phyloP scores from a whole-genome alignment of 2,888 invertebrate species.

The Scotopteryx bipunctaria region DNA sequence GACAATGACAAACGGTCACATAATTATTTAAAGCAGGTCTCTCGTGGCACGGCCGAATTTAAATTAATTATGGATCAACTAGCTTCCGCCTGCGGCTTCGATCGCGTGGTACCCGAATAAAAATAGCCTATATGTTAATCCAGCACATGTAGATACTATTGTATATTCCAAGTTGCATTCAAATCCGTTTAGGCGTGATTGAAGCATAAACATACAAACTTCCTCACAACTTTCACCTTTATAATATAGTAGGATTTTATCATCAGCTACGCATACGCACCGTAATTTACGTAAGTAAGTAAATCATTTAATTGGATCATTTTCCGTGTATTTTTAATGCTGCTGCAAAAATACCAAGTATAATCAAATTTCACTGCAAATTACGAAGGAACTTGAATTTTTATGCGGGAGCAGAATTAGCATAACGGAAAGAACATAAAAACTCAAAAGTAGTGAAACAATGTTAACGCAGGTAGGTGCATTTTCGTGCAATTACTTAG shows the following conservation, averaged over 20 bases:
- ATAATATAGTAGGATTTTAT: no score
- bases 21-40: conserved; percentile 14
- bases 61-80: conserved; percentile 13
- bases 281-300: conserved; percentile 19
- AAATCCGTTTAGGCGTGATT: no score
- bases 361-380: background rate
- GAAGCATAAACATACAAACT: no score
- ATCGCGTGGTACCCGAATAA: no score
- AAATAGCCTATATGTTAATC: no score
- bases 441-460: background rate
- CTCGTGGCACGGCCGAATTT: conserved; percentile 1
- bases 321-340: background rate
- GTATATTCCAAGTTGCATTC: no score
- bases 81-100: no score
- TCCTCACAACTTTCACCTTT: no score
- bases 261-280: conserved; percentile 32
- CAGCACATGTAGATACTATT: no score
- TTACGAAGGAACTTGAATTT: background rate
- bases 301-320: background rate
- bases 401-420: background rate
- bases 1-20: conserved; percentile 7
- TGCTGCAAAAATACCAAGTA: background rate
- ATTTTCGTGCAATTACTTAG: no score
- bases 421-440: background rate
- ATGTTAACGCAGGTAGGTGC: no score